phyloP scores from a whole-genome alignment of 2,113 vertebrate genomes.

The Mormyrus lacerda region DNA sequence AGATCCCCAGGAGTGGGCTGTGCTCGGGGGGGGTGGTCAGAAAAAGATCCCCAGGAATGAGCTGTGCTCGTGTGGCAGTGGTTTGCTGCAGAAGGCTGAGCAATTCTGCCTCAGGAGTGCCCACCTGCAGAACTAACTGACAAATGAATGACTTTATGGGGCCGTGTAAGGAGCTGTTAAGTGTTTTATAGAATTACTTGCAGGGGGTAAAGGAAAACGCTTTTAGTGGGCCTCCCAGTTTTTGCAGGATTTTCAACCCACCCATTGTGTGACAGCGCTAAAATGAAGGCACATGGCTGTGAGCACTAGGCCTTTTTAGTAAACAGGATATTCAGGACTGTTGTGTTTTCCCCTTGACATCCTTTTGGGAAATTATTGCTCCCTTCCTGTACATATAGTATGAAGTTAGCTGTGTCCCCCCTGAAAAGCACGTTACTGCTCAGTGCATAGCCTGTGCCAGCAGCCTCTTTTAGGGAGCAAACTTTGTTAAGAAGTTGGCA shows the following conservation, averaged over 20 bases:
- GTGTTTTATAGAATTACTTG: neutral
- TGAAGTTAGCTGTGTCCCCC: neutral
- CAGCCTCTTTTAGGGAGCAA: neutral
- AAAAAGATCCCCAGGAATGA: neutral
- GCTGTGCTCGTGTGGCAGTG: no score
- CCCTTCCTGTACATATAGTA: neutral
- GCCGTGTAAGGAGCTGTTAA: neutral
- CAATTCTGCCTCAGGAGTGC: neutral
- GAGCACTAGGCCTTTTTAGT: neutral
- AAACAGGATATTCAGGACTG: slow-evolving; percentile 14
- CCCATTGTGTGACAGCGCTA: neutral
- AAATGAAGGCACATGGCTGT: neutral
- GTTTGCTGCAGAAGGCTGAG: neutral
- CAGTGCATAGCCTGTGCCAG: neutral
- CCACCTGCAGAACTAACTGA: neutral
- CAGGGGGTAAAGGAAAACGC: neutral
- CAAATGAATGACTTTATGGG: neutral
- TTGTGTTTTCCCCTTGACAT: neutral
- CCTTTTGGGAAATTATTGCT: slow-evolving; percentile 6
- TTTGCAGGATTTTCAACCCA: neutral
- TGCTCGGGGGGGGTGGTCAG: neutral
- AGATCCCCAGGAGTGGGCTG: neutral
- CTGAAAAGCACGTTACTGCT: neutral
- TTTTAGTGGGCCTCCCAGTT: neutral
- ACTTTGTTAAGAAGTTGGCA: neutral